Base-by-base conservation (phyloP, 1,140 invertebrate genomes). In the Hycleus cichorii region DNA sequence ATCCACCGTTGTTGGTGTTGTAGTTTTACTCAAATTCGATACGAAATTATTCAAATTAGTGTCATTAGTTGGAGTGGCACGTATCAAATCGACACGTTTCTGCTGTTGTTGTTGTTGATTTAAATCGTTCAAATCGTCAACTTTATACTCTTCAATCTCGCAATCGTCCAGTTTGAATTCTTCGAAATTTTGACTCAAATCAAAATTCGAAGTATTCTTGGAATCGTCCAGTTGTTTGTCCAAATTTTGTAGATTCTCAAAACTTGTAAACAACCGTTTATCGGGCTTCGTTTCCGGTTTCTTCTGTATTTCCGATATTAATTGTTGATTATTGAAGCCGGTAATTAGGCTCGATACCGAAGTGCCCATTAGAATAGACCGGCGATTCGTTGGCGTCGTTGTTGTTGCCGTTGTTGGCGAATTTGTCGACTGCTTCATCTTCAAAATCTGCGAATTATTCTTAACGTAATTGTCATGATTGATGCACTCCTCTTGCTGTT, bases 151-250 rank as follows among this genome's bases (percentile, higher is more conserved):
- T 53, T 70, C 84, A 12, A 88, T 78, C 69, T 88, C 85, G 64
- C 83, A 82, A 49, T 88, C 86, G 62, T 89, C 87, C 57, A 89
- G 76, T 69, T 87, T 87, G 67, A 89, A 89, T 64, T 89, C 87
- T 65, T 89, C 87, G 64, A 89, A 89, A 72, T 88, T 88, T 67
- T 88, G 84, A 51, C 83, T 81, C 52, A 86, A 78, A 64, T 86
- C 83, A 62, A 84, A 83, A 58, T 83, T 80, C 59, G 82, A 74
- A 40, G 77, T 75, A 25, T 77, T 74, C 26, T 76, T 75, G 42
- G 77, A 75, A 4, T 49, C 12, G 26, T 51, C 8, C 32, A 32
- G 11, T 39, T 43, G 67, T 60, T 66, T 68, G 49, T 70, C 76
- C 72, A 55, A 72, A 59, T 72, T 70, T 72, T 69, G 69, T 43